These are phyloP conservation scores for Mormyrops attenuatus DNA, from an alignment of 2,797 vertebrate genomes.

Conservation along the genomic window DNA sequence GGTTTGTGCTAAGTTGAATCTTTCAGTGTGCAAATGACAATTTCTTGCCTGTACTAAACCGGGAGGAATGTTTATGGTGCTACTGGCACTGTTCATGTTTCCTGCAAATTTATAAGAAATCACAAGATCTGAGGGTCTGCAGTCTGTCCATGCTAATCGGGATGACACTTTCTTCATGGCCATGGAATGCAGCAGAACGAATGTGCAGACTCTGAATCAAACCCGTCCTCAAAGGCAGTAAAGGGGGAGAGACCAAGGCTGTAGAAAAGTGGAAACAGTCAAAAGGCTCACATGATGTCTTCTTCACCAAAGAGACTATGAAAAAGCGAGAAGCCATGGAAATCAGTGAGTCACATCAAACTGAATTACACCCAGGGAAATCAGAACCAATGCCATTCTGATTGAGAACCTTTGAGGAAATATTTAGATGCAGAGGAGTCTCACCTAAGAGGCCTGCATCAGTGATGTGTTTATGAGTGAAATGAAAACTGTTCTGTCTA, in stretches of 20 bases:
- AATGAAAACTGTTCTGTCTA: not conserved
- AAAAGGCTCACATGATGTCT: not conserved
- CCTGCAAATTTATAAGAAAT: constrained; percentile 12
- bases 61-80: constrained; percentile 3
- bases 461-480: not conserved
- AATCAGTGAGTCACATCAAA: constrained; percentile 37
- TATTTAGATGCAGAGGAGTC: constrained; percentile 24
- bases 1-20: not conserved
- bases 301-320: constrained; percentile 23
- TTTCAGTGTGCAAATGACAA: constrained; percentile 9
- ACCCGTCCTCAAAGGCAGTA: not conserved
- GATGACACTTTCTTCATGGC: constrained; percentile 14
- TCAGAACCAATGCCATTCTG: constrained; percentile 33
- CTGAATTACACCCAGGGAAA: constrained; percentile 45
- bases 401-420: constrained; percentile 42
- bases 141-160: constrained; percentile 19
- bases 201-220: not conserved
- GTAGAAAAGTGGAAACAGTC: not conserved
- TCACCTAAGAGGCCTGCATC: constrained; percentile 10
- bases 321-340: constrained; percentile 25
- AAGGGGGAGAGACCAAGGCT: not conserved
- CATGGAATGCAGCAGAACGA: constrained; percentile 20
- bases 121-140: constrained; percentile 17
- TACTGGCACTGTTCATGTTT: not conserved
- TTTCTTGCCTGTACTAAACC: constrained; percentile 6